phyloP scores from a whole-genome alignment of 2,797 vertebrate genomes.

The Onychomys arenicola region DNA sequence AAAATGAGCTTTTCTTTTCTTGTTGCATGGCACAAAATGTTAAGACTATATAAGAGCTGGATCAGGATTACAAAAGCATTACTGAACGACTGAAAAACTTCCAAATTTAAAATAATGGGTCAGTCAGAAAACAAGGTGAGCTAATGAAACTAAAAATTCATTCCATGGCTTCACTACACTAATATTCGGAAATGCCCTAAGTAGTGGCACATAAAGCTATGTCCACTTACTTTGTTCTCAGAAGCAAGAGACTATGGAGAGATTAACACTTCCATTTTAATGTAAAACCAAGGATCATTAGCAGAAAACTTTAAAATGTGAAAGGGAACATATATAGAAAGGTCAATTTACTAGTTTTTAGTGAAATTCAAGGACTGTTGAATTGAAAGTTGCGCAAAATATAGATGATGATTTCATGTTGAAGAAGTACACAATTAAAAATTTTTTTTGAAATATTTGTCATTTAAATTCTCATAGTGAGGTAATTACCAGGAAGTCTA shows the following conservation, averaged over 20 bases:
- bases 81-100: neutral
- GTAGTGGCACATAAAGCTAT: neutral
- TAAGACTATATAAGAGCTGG: neutral
- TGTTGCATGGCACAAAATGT: neutral
- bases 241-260: neutral
- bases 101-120: neutral
- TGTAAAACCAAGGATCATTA: conserved; percentile 21
- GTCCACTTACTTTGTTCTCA: neutral
- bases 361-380: conserved; percentile 3
- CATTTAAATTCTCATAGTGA: neutral
- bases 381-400: neutral
- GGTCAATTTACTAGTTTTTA: neutral
- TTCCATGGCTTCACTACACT: conserved; percentile 7
- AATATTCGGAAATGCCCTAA: neutral
- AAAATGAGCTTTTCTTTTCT: neutral
- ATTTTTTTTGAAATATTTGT: neutral
- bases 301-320: neutral
- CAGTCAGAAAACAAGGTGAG: conserved; percentile 36
- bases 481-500: neutral
- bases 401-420: neutral
- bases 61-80: neutral
- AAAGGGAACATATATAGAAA: neutral
- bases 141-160: neutral
- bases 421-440: conserved; percentile 16
- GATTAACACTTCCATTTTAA: neutral